Conservation (phyloP, 2,113 vertebrate species). For the Sitta europaea region DNA sequence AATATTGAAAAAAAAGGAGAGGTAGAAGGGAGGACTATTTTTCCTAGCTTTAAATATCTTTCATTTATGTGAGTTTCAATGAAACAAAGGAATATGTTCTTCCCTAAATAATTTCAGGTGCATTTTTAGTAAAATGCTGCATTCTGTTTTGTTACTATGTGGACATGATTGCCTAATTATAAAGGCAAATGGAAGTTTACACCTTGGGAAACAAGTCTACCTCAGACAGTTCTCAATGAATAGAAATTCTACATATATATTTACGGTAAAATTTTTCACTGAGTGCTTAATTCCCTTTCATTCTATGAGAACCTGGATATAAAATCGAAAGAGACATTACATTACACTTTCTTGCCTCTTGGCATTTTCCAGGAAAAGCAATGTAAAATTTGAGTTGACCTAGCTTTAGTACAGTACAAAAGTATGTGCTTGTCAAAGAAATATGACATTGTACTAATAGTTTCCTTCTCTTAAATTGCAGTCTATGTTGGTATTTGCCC, state of each 20-base stretch:
- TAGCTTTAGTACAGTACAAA: neutral
- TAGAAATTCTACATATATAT: neutral
- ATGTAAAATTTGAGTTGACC: neutral
- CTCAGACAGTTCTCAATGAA: neutral
- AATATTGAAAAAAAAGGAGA: neutral
- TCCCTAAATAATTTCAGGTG: neutral
- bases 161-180: neutral
- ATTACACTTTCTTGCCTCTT: neutral
- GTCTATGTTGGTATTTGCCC: neutral
- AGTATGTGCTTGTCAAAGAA: neutral
- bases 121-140: neutral
- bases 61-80: neutral
- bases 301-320: neutral
- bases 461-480: neutral
- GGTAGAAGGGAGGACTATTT: neutral
- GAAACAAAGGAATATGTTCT: neutral
- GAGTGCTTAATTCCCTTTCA: neutral
- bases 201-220: neutral
- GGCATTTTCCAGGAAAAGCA: neutral
- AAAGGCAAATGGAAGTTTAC: neutral
- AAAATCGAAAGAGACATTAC: neutral
- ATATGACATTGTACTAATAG: neutral
- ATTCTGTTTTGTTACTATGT: neutral
- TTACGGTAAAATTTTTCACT: neutral
- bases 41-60: neutral